Base-by-base conservation (phyloP, 2,797 vertebrate genomes). In the Gadopsis marmoratus region DNA sequence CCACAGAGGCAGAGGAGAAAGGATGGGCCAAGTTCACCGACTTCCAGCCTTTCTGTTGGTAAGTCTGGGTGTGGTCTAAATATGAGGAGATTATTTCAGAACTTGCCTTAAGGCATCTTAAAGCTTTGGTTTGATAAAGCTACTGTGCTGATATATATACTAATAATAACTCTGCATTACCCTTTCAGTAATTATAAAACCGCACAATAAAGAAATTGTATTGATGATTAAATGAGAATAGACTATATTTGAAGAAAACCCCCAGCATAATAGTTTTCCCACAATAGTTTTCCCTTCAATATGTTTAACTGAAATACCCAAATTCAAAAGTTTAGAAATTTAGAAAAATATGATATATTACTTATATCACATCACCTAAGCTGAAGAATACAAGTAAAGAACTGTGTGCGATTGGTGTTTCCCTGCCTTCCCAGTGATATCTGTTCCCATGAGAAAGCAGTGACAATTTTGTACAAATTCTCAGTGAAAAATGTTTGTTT, bases 21-120 rank as follows among this genome's bases (percentile, higher is more conserved):
- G 97, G 97, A 31, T 98, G 97, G 97, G 97, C 97, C 60, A 97
- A 95, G 85, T 98, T 98, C 77, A 95, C 97, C 0, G 97, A 97
- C 92, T 97, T 98, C 86, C 97, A 98, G 87, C 96, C 97, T 23
- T 97, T 98, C 91, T 98, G 97, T 89, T 98, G 97, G 97, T 97
- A 86, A 91, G 92, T 85, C 39, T 53, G 21, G 2, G 23, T 37
- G 29, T 51, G 1, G 1, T 69, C 21, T 62, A 16, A 75, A 16
- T 31, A 55, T 35, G 12, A 51, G 17, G 51, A 51, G 3, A 5
- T 37, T 8, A 12, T 29, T 53, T 53, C 1, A 48, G 3, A 31
- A 64, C 47, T 31, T 23, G 4, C 29, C 13, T 35, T 3, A 45
- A 17, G 16, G 14, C 37, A 56, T 19, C n/a, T 31, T 12, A 55